Evolutionary conservation across 2,113 vertebrate species (phyloP).

Genomic region (Oryzias javanicus): DNA sequence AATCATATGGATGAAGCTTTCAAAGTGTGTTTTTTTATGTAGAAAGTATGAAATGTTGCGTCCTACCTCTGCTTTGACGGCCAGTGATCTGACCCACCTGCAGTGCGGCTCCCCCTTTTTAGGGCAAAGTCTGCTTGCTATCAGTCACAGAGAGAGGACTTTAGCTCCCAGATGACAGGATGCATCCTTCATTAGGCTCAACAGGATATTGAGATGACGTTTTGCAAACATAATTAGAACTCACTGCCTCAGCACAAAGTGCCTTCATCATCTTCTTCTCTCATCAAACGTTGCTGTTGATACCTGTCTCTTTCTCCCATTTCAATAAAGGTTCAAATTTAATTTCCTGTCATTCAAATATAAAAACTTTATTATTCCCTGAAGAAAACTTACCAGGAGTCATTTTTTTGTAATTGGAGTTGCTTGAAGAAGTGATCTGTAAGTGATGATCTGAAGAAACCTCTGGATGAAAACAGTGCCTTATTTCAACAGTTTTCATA

Average conservation of each 20-base stretch:
- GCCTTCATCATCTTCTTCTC: conserved; percentile 14
- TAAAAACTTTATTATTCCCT: too few relatives aligned
- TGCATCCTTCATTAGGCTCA: conserved; percentile 56
- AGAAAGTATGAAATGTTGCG: conserved; percentile 15
- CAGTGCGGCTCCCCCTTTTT: conserved; percentile 26
- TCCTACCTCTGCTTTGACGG: conserved; percentile 51
- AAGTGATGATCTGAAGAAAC: too few relatives aligned
- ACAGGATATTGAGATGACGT: conserved; percentile 45
- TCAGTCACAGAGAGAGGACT: conserved; percentile 63
- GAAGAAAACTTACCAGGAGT: too few relatives aligned
- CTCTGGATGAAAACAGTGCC: too few relatives aligned
- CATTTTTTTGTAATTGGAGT: too few relatives aligned
- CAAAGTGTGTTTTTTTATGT: conserved; percentile 1
- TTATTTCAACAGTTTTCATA: too few relatives aligned
- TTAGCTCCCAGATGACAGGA: conserved; percentile 40
- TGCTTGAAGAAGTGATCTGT: too few relatives aligned
- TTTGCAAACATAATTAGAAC: conserved; percentile 46
- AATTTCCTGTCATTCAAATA: conserved; percentile 4
- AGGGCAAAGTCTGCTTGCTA: conserved; percentile 71
- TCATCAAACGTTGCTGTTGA: conserved; percentile 7
- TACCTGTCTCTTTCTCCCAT: neutral
- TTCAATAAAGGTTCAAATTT: conserved; percentile 10
- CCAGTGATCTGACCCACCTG: conserved; percentile 47
- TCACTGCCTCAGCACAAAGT: conserved; percentile 28
- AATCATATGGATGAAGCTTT: too few relatives aligned